phyloP scores from a whole-genome alignment of 2,113 vertebrate species.

The Amblyornis subalaris region DNA sequence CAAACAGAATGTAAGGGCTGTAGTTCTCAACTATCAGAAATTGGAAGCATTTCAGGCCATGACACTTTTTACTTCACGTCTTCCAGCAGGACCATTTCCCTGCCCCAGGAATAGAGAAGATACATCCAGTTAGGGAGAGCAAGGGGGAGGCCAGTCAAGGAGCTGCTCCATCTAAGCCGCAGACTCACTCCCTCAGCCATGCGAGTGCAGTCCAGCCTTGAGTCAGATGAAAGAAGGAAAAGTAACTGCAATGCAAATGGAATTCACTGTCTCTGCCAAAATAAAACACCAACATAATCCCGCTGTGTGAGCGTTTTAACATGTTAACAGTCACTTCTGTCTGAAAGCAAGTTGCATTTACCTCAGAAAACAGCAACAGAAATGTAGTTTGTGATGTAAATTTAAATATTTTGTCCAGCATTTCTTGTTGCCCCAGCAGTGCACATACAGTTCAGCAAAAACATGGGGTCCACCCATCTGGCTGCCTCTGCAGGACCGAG shows the following conservation, averaged over 20 bases:
- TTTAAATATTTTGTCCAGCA: background rate
- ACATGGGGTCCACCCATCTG: background rate
- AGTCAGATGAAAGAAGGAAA: background rate
- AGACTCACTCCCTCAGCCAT: background rate
- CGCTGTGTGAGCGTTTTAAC: background rate
- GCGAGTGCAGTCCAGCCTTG: background rate
- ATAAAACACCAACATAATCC: background rate
- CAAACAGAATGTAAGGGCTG: background rate
- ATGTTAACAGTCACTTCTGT: background rate
- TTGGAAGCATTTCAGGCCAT: fast-evolving
- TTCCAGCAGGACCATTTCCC: background rate
- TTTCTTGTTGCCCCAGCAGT: background rate
- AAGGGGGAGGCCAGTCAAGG: fast-evolving
- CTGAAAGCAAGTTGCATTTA: background rate
- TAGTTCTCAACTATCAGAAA: background rate
- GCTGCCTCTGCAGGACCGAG: background rate
- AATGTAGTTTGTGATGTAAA: fast-evolving
- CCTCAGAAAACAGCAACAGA: background rate
- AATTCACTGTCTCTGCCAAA: background rate
- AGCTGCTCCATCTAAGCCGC: background rate
- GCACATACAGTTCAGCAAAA: background rate
- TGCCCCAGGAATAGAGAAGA: background rate
- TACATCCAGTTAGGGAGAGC: fast-evolving
- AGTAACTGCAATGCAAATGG: background rate
- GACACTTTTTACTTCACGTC: background rate